A percentile compares a stretch with the other conserved stretches of the same genome.
Evolutionary conservation across 1,140 invertebrate genomes (phyloP).

Genomic region (Brachystomella parvula): DNA sequence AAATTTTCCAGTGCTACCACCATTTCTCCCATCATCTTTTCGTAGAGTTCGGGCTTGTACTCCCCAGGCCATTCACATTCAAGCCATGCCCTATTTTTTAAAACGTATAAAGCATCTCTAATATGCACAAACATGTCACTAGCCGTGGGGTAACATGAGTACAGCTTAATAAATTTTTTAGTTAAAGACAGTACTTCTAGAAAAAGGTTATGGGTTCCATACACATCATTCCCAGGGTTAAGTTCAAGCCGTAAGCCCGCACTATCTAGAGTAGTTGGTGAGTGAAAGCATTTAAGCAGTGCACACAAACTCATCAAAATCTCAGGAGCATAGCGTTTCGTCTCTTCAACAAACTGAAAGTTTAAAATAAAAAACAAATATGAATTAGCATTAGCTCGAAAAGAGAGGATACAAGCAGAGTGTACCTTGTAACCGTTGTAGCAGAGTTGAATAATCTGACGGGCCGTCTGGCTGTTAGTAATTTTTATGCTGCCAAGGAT

Average conservation of each 20-base stretch:
- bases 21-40: constrained; percentile 46
- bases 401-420: background rate
- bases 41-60: constrained; percentile 51
- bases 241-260: background rate
- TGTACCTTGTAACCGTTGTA: background rate
- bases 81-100: constrained; percentile 40
- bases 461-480: background rate
- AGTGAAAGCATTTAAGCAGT: background rate
- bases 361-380: constrained; percentile 10
- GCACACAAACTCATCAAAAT: constrained; percentile 45
- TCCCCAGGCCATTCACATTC: background rate
- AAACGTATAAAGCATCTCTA: constrained; percentile 36
- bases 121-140: constrained; percentile 42
- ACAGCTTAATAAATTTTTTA: constrained; percentile 35
- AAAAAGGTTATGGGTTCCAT: background rate
- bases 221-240: background rate
- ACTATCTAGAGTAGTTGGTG: background rate
- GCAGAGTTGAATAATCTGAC: constrained; percentile 1
- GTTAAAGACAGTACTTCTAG: background rate
- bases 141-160: constrained; percentile 40
- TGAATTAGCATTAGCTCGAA: background rate
- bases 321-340: constrained; percentile 70
- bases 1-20: constrained; percentile 46
- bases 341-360: constrained; percentile 64
- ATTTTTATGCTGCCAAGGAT: constrained; percentile 55